Evolutionary conservation across 2,888 invertebrate genomes (phyloP).

Genomic region (Agonum fuliginosum): DNA sequence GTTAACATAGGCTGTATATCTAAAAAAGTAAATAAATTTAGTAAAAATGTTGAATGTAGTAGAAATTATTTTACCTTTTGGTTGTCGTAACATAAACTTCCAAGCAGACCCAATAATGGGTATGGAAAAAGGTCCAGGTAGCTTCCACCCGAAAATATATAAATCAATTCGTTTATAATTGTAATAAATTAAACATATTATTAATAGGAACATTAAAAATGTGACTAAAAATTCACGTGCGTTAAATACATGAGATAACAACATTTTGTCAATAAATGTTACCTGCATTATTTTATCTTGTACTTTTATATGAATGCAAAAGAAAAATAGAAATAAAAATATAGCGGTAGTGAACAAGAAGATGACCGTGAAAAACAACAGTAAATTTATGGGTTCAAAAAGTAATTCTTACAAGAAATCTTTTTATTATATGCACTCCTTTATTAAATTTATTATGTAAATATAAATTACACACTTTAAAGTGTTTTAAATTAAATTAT

Average conservation of each 20-base stretch:
- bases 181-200: constrained; percentile 41
- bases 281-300: too few relatives aligned
- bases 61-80: constrained; percentile 36
- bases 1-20: constrained; percentile 31
- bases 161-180: constrained; percentile 27
- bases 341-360: too few relatives aligned
- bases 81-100: neutral
- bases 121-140: constrained; percentile 37
- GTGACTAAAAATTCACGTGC: neutral
- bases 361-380: too few relatives aligned
- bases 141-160: constrained; percentile 24
- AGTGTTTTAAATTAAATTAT: too few relatives aligned
- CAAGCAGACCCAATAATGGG: constrained; percentile 20
- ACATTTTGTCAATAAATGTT: neutral
- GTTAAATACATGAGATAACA: neutral
- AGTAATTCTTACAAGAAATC: too few relatives aligned
- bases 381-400: too few relatives aligned
- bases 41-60: too few relatives aligned
- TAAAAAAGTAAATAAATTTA: constrained; percentile 13
- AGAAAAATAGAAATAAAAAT: too few relatives aligned
- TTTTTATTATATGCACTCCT: too few relatives aligned
- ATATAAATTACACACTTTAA: too few relatives aligned
- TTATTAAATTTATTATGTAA: too few relatives aligned
- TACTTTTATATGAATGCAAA: too few relatives aligned
- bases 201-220: constrained; percentile 4